Evolutionary conservation across 2,113 vertebrate genomes (phyloP).

Genomic region (Prionailurus bengalensis): DNA sequence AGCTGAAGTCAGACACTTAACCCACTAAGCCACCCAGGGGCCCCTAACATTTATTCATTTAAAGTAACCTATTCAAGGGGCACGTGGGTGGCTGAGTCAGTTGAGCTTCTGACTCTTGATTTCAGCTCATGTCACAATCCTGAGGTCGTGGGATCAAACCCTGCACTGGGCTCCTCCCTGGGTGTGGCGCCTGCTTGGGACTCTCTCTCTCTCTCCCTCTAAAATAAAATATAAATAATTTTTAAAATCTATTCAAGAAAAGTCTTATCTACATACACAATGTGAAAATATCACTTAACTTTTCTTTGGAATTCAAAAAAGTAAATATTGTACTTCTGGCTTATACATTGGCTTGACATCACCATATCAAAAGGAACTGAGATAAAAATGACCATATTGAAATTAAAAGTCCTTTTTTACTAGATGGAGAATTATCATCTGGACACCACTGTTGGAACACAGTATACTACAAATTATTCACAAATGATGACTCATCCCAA

Average conservation of each 20-base stretch:
- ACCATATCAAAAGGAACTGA: background rate
- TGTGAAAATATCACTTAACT: background rate
- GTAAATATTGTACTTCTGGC: slow-evolving; percentile 23
- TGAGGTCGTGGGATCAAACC: no score
- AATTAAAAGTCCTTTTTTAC: slow-evolving; percentile 9
- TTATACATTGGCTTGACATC: background rate
- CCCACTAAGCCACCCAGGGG: background rate
- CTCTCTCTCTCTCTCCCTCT: no score
- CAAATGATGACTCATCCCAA: slow-evolving; percentile 19
- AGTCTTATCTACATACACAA: background rate
- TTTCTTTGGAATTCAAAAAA: slow-evolving; percentile 7
- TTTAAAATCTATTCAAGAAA: background rate
- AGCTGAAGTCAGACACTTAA: background rate
- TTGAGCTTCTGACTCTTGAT: no score
- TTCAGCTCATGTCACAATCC: no score
- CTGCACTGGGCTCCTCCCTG: no score
- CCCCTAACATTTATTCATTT: no score
- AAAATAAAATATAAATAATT: no score
- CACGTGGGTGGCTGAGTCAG: no score
- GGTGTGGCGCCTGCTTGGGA: no score
- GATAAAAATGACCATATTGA: slow-evolving; percentile 18
- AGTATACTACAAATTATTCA: slow-evolving; percentile 48
- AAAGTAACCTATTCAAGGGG: no score
- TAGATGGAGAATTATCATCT: slow-evolving; percentile 39
- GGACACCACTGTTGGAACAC: background rate